Evolutionary conservation across 2,888 invertebrate genomes (phyloP), one percentile per base, ranked within the genome.

Genomic region (Kryphioiulus occultus): DNA sequence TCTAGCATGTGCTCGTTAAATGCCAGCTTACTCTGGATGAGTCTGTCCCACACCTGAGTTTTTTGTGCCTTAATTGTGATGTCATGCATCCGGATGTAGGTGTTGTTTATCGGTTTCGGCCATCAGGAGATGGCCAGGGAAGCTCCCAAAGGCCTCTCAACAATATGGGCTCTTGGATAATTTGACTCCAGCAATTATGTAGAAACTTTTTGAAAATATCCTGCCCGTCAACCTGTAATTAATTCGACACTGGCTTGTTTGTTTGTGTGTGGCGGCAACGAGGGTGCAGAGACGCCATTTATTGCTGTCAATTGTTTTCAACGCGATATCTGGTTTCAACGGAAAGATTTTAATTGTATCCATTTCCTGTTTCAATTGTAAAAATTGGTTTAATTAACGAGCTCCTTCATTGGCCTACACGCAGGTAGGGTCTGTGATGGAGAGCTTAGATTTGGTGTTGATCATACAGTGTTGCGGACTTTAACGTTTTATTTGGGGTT

Each of bases 51-150:
- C 78, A 78, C 78, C 78, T 78, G 78, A 78, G 26, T 78, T n/a
- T 78, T 78, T 26, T 30, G 78, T 26, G 15, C 1, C 4, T 78
- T 78, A 78, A 78, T 78, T 78, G 78, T 78, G 78, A 78, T 78
- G 78, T 78, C 78, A 78, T 78, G 78, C 78, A 78, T 78, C 78
- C 78, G 78, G 78, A 78, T 26, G 78, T 78, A 78, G 78, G 78
- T 78, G 78, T 78, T 78, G 78, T 78, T 78, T 78, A 78, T 78
- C 78, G 78, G 78, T 30, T 78, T 78, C 78, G 78, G 22, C 15
- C 78, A 78, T 78, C 30, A 78, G 78, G 78, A 9, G 26, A 78
- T 78, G 78, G 78, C 78, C 78, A 30, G 78, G 30, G 78, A 22
- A 78, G 30, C 78, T 30, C 78, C 15, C 26, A 78, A 78, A 78